phyloP scores from a whole-genome alignment of 2,888 invertebrate genomes.

The Drosophila planitibia region DNA sequence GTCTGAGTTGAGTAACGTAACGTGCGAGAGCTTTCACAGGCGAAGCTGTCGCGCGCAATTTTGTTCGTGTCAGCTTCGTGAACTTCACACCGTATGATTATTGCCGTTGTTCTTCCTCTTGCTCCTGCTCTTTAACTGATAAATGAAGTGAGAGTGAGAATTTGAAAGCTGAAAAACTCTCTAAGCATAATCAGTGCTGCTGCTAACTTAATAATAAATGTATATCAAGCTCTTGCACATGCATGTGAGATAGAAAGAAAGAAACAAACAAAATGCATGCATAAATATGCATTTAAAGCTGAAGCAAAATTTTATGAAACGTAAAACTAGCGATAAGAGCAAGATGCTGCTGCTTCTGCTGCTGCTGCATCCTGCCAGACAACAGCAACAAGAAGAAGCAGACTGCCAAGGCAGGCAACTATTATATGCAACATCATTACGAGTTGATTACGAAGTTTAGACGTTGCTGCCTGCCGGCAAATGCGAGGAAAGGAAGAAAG shows the following conservation, averaged over 20 bases:
- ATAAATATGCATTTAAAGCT: slow-evolving; percentile 58
- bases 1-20: slow-evolving; percentile 3
- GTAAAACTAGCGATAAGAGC: slow-evolving; percentile 82
- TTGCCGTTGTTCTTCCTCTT: slow-evolving; percentile 14
- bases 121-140: slow-evolving; percentile 40
- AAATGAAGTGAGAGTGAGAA: slow-evolving; percentile 41
- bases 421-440: slow-evolving; percentile 79
- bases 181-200: slow-evolving; percentile 16
- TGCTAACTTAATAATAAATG: slow-evolving; percentile 34
- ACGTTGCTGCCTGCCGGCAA: slow-evolving; percentile 59
- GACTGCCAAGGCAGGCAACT: slow-evolving; percentile 48
- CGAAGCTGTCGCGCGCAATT: slow-evolving; percentile 53
- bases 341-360: slow-evolving; percentile 20
- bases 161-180: slow-evolving; percentile 3
- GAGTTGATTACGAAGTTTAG: slow-evolving; percentile 79
- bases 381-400: slow-evolving; percentile 29
- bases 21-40: slow-evolving; percentile 32
- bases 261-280: slow-evolving; percentile 28
- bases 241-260: slow-evolving; percentile 32
- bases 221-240: slow-evolving; percentile 12
- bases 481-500: slow-evolving; percentile 1
- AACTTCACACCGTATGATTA: slow-evolving; percentile 20
- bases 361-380: slow-evolving; percentile 45
- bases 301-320: slow-evolving; percentile 83
- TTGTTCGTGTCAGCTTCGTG: slow-evolving; percentile 46